Base-by-base conservation (phyloP, 2,113 vertebrate species). In the Oreochromis spilurus region DNA sequence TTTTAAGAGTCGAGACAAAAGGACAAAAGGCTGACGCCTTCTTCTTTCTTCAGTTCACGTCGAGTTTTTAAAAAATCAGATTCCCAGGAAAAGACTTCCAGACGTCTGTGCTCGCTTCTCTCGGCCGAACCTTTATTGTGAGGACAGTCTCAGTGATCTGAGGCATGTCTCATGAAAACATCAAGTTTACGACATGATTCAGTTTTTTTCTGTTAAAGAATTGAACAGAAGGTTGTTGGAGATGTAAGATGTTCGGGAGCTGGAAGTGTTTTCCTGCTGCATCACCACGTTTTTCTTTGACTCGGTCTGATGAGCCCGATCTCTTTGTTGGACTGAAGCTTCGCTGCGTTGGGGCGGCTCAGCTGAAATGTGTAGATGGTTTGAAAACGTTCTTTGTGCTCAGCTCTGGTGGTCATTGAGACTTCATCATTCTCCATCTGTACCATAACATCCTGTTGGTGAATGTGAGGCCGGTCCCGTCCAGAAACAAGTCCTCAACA, bases 401-500 rank as follows among this genome's bases (percentile, higher is more conserved):
- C 84, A 53, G 87, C 55, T 91, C 85, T 91, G 90, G 89, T 87
- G 87, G 89, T 19, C 24, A 5, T 54, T 81, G 81, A 86, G 21
- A 79, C 77, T 62, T 89, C 19, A 11, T 88, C 48, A 79, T 89
- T 6, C 62, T 86, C 65, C 87, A 89, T 87, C 72, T 92, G 89
- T 93, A 92, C 75, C 91, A 91, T 88, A 85, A 85, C 87, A 91
- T 92, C 84, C 78, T 36, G 80, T 87, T 11, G 48, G 21, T 72
- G 16, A 43, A 82, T 60, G 81, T 11, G 58, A 77, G 85, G 72
- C 43, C 6, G 79, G 31, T 60, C 81, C 84, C 8, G 17, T 87
- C 85, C 90, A 91, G 85, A 87, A 54, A 9, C 75, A n/a, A 34
- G 79, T 17, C 9, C 26, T 77, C 79, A 26, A 13, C 38, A 11